phyloP scores from a whole-genome alignment of 2,888 invertebrate species.

The Ophion slaviceki region DNA sequence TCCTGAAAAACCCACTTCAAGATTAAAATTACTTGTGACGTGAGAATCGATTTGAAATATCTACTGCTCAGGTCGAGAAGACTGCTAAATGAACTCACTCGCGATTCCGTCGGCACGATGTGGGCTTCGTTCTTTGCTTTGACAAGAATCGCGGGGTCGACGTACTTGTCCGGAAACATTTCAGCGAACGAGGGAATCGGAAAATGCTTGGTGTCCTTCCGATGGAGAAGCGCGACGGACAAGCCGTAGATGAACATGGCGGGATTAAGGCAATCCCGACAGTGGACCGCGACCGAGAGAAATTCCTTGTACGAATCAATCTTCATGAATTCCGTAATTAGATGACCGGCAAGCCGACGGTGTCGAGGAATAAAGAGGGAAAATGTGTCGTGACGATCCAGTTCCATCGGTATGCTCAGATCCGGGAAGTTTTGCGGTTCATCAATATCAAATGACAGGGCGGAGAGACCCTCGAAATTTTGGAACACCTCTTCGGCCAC shows the following conservation, averaged over 20 bases:
- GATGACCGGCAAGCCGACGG: constrained; percentile 88
- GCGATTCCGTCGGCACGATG: constrained; percentile 86
- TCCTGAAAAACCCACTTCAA: background rate
- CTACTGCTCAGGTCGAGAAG: background rate
- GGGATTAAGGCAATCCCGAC: constrained; percentile 91
- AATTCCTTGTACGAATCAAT: constrained; percentile 90
- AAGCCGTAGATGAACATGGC: constrained; percentile 92
- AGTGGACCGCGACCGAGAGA: constrained; percentile 88
- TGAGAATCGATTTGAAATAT: background rate
- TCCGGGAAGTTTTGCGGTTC: constrained; percentile 87
- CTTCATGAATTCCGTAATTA: constrained; percentile 89
- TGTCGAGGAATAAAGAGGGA: constrained; percentile 91
- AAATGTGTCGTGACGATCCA: constrained; percentile 88
- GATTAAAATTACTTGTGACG: background rate
- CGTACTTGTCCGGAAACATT: constrained; percentile 92
- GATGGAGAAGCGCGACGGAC: constrained; percentile 91
- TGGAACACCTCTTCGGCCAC: constrained; percentile 86
- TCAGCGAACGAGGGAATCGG: constrained; percentile 90
- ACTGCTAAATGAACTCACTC: constrained; percentile 84
- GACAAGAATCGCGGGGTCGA: constrained; percentile 90
- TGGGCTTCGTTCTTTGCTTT: constrained; percentile 89
- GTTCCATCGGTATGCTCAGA: constrained; percentile 86
- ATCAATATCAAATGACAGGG: constrained; percentile 85
- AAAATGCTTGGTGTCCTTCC: constrained; percentile 89
- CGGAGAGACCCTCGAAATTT: constrained; percentile 85